Evolutionary conservation across 1,140 invertebrate genomes (phyloP), one percentile per base, ranked within the genome.

Genomic region (Bursaphelenchus mucronatus): DNA sequence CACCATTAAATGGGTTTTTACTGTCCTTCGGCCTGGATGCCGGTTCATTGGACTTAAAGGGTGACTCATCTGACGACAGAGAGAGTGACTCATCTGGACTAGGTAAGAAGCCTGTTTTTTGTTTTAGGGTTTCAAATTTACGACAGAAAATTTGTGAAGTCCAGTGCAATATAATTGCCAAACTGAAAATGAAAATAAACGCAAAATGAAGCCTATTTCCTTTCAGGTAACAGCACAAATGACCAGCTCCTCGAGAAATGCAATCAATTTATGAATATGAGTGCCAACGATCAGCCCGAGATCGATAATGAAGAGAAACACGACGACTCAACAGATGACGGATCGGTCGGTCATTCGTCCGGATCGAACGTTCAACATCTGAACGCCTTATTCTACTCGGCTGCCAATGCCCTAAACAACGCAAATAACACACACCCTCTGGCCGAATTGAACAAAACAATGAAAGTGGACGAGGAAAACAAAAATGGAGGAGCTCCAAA

Each of bases 1-100:
- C 57, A 3, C 13, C 11, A n/a, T 17, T 59, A 11, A 43, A 59
- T 40, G 21, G 76, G 8, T 66, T 78, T 50, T 61, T 80, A 11
- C 66, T 78, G 62, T 78, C 73, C 3, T 59, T 79, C 30, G 77
- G 77, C 11, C 53, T 79, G 1, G 77, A 79, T 51, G 59, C 66
- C 19, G 72, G 68, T 39, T 72, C 73, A 15, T 43, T 78, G 41
- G 68, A 69, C 50, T 49, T 73, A 30, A 73, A 61, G n/a, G 62
- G 58, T 15, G 69, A 70, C 19, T 71, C 69, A 6, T 50, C 58
- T 10, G 30, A 30, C 30, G 30, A 30, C 30, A 30, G 30, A 30
- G 69, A 72, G n/a, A 53, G 50, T 49, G 68, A 72, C 50, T 53
- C 47, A 17, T 40, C 68, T n/a, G 63, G 15, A n/a, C 15, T 67